phyloP scores from a whole-genome alignment of 2,797 vertebrate genomes.

The Gadopsis marmoratus region DNA sequence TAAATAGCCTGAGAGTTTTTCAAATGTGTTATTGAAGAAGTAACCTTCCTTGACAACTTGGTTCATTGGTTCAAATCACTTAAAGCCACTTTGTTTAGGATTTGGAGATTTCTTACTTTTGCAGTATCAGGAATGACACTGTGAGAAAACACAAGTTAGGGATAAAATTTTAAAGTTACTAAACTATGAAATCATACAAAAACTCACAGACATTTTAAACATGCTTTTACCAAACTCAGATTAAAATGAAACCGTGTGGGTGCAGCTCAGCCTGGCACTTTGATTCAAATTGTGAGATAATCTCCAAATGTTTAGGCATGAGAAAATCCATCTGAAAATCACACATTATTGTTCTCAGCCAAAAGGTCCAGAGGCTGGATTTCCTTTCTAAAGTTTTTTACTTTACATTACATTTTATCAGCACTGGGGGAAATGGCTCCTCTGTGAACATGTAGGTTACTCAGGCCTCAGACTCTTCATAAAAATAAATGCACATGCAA shows the following conservation, averaged over 20 bases:
- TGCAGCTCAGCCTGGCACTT: not conserved
- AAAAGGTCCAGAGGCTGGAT: not conserved
- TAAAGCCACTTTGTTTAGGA: not conserved
- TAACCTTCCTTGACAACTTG: not conserved
- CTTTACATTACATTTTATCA: not conserved
- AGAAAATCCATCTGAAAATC: constrained; percentile 13
- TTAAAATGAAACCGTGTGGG: not conserved
- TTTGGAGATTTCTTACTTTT: not conserved
- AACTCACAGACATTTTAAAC: not conserved
- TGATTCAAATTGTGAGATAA: constrained; percentile 8
- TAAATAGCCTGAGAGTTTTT: not conserved
- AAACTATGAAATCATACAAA: not conserved
- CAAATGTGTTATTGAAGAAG: constrained; percentile 4
- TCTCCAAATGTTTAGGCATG: constrained; percentile 1
- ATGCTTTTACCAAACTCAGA: not conserved
- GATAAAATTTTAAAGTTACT: not conserved
- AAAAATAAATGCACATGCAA: too few species aligned
- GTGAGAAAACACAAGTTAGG: not conserved
- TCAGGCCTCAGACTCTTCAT: not conserved
- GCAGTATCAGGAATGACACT: not conserved
- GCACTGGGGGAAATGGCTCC: not conserved
- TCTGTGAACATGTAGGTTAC: not conserved
- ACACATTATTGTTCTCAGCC: not conserved
- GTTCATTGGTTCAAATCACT: constrained; percentile 2
- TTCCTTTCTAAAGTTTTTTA: constrained; percentile 2